These are phyloP conservation scores for Nemurella pictetii DNA, from an alignment of 2,888 invertebrate species.

Conservation along the genomic window DNA sequence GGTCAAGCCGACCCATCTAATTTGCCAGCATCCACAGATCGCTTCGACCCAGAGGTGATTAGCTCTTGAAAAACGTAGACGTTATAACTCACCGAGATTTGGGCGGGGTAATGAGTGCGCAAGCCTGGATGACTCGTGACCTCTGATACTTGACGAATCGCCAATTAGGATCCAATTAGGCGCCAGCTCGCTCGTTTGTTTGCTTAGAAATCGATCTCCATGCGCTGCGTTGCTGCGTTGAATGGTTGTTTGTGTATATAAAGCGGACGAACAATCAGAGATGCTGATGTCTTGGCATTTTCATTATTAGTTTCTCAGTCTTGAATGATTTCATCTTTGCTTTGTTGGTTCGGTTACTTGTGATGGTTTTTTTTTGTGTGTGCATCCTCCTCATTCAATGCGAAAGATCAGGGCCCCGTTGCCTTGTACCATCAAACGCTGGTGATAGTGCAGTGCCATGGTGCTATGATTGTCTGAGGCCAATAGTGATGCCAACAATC, in stretches of 20 bases:
- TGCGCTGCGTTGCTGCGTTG: neutral
- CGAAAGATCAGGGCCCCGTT: no score
- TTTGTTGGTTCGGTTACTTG: neutral
- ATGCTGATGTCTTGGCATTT: neutral
- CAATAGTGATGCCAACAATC: no score
- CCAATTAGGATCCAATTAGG: slow-evolving; percentile 8
- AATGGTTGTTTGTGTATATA: neutral
- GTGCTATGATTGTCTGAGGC: no score
- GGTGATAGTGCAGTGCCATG: no score
- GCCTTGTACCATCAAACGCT: no score
- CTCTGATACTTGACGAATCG: slow-evolving; percentile 1
- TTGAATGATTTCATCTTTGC: neutral
- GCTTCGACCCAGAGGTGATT: neutral
- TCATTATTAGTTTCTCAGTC: neutral
- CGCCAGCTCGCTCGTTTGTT: neutral
- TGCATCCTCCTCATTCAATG: neutral
- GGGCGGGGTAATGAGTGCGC: neutral
- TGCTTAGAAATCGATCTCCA: neutral
- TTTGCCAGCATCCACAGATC: neutral
- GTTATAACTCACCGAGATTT: neutral
- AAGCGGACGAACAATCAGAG: neutral
- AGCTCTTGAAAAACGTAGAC: neutral
- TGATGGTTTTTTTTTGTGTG: neutral
- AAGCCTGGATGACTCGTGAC: neutral
- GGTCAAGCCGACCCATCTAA: neutral